A percentile compares a stretch with the other conserved stretches of the same genome.
Evolutionary conservation across 2,888 invertebrate species (phyloP).

Genomic region (Nemoura dubitans): DNA sequence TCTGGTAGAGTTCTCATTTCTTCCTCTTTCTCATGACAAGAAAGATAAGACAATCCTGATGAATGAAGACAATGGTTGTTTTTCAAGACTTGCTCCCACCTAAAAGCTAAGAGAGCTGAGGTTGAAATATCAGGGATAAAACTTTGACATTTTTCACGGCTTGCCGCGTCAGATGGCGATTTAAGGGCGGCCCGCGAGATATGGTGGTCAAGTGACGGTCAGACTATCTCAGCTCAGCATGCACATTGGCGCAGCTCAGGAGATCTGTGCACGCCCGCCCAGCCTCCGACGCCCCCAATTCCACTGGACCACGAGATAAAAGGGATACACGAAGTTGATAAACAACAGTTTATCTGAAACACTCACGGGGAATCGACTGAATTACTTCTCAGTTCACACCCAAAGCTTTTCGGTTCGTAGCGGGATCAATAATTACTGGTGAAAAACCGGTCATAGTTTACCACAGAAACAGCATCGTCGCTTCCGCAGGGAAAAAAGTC

Average conservation of each 20-base stretch:
- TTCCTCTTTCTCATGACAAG: slow-evolving; percentile 52
- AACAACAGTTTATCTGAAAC: neutral
- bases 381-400: slow-evolving; percentile 16
- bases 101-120: slow-evolving; percentile 46
- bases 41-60: slow-evolving; percentile 57
- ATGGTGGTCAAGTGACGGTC: slow-evolving; percentile 28
- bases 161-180: slow-evolving; percentile 47
- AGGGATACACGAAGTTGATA: slow-evolving; percentile 14
- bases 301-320: neutral
- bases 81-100: slow-evolving; percentile 52
- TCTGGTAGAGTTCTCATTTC: slow-evolving; percentile 46
- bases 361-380: slow-evolving; percentile 1
- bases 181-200: slow-evolving; percentile 40
- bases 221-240: neutral
- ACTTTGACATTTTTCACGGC: slow-evolving; percentile 52
- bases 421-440: slow-evolving; percentile 44
- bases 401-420: neutral
- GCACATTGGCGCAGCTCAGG: neutral
- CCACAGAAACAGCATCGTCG: slow-evolving; percentile 4
- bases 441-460: slow-evolving; percentile 33
- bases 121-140: slow-evolving; percentile 52
- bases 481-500: slow-evolving; percentile 33
- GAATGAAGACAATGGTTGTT: slow-evolving; percentile 57
- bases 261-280: neutral
- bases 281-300: neutral